phyloP scores from a whole-genome alignment of 2,888 invertebrate genomes.

The Agriopis marginaria region DNA sequence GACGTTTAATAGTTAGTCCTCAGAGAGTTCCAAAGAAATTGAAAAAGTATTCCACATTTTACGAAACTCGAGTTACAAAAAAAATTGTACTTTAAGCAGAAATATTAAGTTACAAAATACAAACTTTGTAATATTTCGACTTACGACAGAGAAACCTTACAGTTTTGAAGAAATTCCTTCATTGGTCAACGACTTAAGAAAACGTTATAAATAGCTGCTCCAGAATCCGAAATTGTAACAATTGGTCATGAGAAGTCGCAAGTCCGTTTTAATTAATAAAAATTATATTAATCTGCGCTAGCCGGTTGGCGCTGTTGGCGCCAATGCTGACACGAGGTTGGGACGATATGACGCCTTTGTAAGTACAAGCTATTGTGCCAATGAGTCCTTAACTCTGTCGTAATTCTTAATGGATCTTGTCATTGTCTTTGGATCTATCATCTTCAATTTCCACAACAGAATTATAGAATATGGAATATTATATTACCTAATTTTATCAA shows the following conservation, averaged over 20 bases:
- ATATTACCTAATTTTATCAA: neutral
- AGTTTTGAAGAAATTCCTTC: constrained; percentile 44
- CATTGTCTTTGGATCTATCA: neutral
- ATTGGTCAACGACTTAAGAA: constrained; percentile 52
- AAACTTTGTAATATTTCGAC: constrained; percentile 20
- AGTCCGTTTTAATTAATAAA: constrained; percentile 79
- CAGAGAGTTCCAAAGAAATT: neutral
- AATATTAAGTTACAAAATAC: constrained; percentile 13
- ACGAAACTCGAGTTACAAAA: too few species aligned
- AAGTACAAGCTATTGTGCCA: constrained; percentile 17
- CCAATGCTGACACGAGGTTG: constrained; percentile 53
- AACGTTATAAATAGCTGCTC: constrained; percentile 71
- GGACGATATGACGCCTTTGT: constrained; percentile 37
- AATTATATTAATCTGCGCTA: constrained; percentile 74
- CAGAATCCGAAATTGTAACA: constrained; percentile 73
- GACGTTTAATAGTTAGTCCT: neutral
- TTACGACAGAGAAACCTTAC: constrained; percentile 20
- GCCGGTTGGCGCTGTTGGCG: constrained; percentile 33
- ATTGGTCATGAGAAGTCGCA: constrained; percentile 68
- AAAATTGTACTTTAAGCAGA: neutral
- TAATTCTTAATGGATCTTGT: constrained; percentile 8
- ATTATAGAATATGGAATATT: neutral
- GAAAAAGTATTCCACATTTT: too few species aligned
- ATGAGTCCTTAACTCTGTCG: constrained; percentile 7
- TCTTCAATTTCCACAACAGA: neutral